Base-by-base conservation (phyloP, 2,113 vertebrate species). In the Laticauda laticaudata region DNA sequence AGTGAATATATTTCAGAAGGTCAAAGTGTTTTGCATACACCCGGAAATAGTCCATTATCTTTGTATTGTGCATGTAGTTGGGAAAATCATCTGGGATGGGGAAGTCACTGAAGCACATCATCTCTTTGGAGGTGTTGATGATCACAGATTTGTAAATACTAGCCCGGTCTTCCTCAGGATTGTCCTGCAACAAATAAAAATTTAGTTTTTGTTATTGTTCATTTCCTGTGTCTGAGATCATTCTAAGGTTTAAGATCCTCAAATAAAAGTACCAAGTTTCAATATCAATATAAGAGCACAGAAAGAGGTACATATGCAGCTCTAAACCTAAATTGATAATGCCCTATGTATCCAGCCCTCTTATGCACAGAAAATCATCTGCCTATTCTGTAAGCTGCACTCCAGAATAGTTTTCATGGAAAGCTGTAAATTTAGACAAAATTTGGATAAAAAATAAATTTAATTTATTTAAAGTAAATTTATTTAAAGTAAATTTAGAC, bases 51-150 rank as follows among this genome's bases (percentile, higher is more conserved):
- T 98, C 96, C 94, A 99, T 92, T 90, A 99, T 91, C 94, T 97
- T 96, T 48, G 98, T 97, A 94, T 99, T 97, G 95, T 97, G 98
- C 98, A 99, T 97, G 97, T 96, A 99, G 98, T 99, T 99, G 75
- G 99, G 98, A 93, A 96, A 99, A 88, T 98, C 92, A 0, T 96
- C 98, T 0, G 98, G 99, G 95, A 98, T 98, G 89, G 98, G 98
- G 69, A 98, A 99, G 94, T 99, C 98, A 1, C 99, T 99, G 97
- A 97, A 99, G 96, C 98, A 99, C 98, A 98, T 99, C 97, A 99
- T 98, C 96, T 99, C 99, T 94, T 99, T 99, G 92, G 98, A 99
- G 57, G 98, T 98, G 96, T 99, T 99, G 95, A 96, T 97, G 94
- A 98, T 96, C 93, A 99, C 96, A 0, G 98, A 99, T 75, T 96